A percentile compares a stretch with the other conserved stretches of the same genome.
These are phyloP conservation scores for Coptodon bakossiorum DNA, from an alignment of 2,113 vertebrate genomes.

Conservation along the genomic window DNA sequence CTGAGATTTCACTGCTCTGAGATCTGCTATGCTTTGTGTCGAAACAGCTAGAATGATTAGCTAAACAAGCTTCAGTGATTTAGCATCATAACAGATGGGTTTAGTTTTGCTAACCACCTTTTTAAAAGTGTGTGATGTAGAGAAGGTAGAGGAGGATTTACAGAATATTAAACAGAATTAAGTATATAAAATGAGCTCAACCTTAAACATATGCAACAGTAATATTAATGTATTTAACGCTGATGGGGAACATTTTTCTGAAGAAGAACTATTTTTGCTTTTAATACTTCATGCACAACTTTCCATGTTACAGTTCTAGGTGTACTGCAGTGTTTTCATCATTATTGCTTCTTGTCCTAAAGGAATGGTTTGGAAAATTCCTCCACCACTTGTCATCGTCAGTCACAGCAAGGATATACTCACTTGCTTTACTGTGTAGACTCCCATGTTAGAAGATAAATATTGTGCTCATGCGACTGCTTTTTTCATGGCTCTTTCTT, in stretches of 20 bases:
- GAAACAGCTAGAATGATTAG: not conserved
- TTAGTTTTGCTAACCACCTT: fast-evolving
- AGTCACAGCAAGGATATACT: fast-evolving
- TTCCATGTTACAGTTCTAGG: not conserved
- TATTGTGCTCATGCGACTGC: fast-evolving
- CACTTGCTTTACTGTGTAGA: not conserved
- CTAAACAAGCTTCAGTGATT: not conserved
- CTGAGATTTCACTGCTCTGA: not conserved
- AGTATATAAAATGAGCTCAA: not conserved
- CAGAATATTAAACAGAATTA: not conserved
- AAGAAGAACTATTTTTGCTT: not conserved
- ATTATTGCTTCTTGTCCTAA: not conserved
- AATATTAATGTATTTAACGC: not conserved
- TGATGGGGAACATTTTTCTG: not conserved
- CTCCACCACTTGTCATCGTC: not conserved
- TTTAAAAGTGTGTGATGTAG: not conserved
- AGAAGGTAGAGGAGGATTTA: not conserved
- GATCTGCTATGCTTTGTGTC: not conserved
- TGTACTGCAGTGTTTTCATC: not conserved
- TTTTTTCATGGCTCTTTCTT: not conserved
- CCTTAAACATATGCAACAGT: not conserved
- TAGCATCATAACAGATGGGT: not conserved
- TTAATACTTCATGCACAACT: not conserved
- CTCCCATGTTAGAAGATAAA: not conserved
- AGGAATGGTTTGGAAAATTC: not conserved